These are phyloP conservation scores for Agriopis leucophaearia DNA, from an alignment of 2,888 invertebrate genomes.

Conservation along the genomic window DNA sequence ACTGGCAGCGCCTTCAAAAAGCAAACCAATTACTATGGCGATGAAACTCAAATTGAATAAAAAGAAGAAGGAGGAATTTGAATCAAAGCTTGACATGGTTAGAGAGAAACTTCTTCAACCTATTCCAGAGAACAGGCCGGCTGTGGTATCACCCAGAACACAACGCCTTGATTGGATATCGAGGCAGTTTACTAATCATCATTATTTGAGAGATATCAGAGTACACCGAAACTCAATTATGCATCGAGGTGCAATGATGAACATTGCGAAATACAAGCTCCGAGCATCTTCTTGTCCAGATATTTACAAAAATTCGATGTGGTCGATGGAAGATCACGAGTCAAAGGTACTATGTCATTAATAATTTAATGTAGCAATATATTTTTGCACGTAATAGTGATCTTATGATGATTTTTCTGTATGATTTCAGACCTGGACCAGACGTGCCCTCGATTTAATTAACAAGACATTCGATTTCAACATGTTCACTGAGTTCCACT, in stretches of 20 bases:
- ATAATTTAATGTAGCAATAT: not conserved
- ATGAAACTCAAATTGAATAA: conserved; percentile 85
- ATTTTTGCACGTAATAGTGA: not conserved
- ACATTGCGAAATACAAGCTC: conserved; percentile 93
- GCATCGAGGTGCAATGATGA: conserved; percentile 95
- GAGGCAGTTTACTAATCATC: conserved; percentile 87
- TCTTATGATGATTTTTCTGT: not conserved
- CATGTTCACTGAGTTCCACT: conserved; percentile 93
- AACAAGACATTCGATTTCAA: conserved; percentile 93
- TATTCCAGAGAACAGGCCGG: conserved; percentile 77
- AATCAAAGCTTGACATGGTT: conserved; percentile 74
- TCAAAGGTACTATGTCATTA: conserved; percentile 80
- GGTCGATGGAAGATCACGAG: conserved; percentile 90
- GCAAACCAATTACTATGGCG: conserved; percentile 88
- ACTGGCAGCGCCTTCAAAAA: conserved; percentile 76
- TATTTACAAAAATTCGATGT: conserved; percentile 95
- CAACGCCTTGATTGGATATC: conserved; percentile 75
- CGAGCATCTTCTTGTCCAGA: conserved; percentile 97
- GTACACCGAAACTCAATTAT: conserved; percentile 94
- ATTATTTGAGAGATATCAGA: conserved; percentile 90
- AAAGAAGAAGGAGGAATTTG: conserved; percentile 74
- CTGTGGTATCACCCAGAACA: conserved; percentile 61
- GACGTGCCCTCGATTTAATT: conserved; percentile 88
- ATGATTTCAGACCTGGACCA: conserved; percentile 90
- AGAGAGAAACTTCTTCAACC: conserved; percentile 76